A percentile compares a stretch with the other conserved stretches of the same genome.
These are phyloP conservation scores for Campylomormyrus tamandua DNA, from an alignment of 2,113 vertebrate species.

Conservation along the genomic window DNA sequence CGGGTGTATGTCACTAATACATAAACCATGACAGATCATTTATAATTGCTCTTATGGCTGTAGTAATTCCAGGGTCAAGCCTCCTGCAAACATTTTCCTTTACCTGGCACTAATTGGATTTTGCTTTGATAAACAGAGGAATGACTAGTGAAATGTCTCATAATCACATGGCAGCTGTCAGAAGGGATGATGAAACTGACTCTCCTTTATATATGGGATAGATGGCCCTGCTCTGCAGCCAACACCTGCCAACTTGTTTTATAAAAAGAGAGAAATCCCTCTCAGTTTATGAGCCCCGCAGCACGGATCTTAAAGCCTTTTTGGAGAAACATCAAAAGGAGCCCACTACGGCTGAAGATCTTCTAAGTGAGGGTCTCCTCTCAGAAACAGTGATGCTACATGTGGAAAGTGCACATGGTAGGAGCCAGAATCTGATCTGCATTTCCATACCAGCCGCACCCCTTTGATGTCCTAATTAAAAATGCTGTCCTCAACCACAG, in stretches of 20 bases:
- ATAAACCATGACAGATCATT: slow-evolving; percentile 41
- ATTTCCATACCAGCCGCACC: neutral
- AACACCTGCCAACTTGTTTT: neutral
- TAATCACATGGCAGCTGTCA: neutral
- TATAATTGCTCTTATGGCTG: slow-evolving; percentile 45
- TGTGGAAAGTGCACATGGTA: neutral
- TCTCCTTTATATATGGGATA: neutral
- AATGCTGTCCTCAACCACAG: neutral
- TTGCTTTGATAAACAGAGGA: slow-evolving; percentile 45
- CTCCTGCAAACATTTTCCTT: slow-evolving; percentile 42
- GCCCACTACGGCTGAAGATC: neutral
- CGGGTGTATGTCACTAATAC: slow-evolving; percentile 11
- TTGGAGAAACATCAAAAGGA: neutral
- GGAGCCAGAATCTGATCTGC: neutral
- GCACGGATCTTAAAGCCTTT: neutral
- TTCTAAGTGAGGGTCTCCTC: neutral
- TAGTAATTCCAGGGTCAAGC: slow-evolving; percentile 27
- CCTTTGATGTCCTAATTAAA: neutral
- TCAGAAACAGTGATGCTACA: neutral
- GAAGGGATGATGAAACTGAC: neutral
- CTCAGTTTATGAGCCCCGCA: neutral
- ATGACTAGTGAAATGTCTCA: slow-evolving; percentile 33
- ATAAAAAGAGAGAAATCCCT: neutral
- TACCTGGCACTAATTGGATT: slow-evolving; percentile 54
- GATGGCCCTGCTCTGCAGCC: neutral